Evolutionary conservation across 2,113 vertebrate genomes (phyloP), one percentile per base, ranked within the genome.

Genomic region (Sylvietta virens): DNA sequence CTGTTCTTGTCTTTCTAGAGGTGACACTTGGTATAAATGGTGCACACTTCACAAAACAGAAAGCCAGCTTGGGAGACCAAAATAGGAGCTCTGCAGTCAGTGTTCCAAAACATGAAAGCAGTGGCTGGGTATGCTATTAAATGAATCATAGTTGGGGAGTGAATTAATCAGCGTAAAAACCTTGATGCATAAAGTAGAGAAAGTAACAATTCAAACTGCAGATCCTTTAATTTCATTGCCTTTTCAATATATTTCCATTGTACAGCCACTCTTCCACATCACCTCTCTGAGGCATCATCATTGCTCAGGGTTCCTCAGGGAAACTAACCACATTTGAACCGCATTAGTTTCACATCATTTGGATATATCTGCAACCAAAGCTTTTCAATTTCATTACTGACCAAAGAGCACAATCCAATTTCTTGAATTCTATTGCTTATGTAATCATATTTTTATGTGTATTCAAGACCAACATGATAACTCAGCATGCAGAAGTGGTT

Each of bases 131-230:
- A 81, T 67, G 88, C 69, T 94, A 72, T 61, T 78, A 88, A 94
- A 95, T 95, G 96, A 96, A 91, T 94, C 91, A 96, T 66, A 83
- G 61, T 4, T 73, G 51, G 62, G 51, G 76, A 94, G 77, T 80
- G 86, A 95, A 95, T 94, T 94, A 94, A 97, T 95, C 83, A 90
- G 60, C 1, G 28, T 47, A 84, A 85, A 94, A 93, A 67, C 31
- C 45, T 79, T 77, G 48, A 47, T 42, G 53, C 64, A 67, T 48
- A 64, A 95, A 91, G 54, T 9, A 92, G 44, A 86, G 78, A 92
- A 95, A 92, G 62, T 26, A 82, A 47, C 70, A 61, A 82, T 47
- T 54, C 70, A 16, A 61, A 35, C 15, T 35, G 30, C 54, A 90
- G 47, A 69, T 48, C 26, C 62, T 54, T 54, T 94, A 44, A 94